Conservation (phyloP, 2,113 vertebrate genomes). For the Mesoclemmys tuberculata region DNA sequence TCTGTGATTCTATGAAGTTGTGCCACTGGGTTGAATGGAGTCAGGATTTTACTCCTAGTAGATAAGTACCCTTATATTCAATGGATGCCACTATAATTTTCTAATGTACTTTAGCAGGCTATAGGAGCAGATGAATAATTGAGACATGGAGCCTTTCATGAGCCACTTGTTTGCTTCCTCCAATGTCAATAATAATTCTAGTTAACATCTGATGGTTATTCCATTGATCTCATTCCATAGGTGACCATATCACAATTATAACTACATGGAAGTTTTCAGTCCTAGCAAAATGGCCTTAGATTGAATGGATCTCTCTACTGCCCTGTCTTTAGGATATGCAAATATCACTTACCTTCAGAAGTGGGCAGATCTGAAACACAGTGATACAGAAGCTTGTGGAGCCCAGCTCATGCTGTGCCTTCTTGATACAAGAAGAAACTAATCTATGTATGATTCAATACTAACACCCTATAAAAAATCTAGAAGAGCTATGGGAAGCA, state of each 20-base stretch:
- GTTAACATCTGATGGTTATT: not conserved
- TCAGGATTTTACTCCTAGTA: not conserved
- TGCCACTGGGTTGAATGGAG: not conserved
- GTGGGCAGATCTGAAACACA: not conserved
- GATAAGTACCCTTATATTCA: not conserved
- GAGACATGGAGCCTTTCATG: not conserved
- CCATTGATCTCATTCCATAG: not conserved
- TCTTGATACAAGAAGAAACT: conserved; percentile 46
- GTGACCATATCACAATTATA: not conserved
- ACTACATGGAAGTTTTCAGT: not conserved
- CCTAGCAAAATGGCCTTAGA: not conserved
- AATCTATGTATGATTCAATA: conserved; percentile 56
- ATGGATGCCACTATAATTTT: not conserved
- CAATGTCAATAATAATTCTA: not conserved
- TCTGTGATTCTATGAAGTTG: not conserved
- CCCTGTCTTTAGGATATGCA: not conserved
- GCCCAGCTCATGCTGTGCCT: conserved; percentile 30
- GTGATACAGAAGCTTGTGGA: not conserved
- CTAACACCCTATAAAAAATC: not conserved
- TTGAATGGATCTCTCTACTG: rapidly evolving
- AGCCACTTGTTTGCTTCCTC: not conserved
- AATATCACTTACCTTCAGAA: not conserved
- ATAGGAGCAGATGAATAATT: not conserved
- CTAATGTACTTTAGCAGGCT: not conserved
- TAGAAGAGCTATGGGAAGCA: conserved; percentile 38